phyloP scores from a whole-genome alignment of 2,113 vertebrate genomes.

The Bucco capensis region DNA sequence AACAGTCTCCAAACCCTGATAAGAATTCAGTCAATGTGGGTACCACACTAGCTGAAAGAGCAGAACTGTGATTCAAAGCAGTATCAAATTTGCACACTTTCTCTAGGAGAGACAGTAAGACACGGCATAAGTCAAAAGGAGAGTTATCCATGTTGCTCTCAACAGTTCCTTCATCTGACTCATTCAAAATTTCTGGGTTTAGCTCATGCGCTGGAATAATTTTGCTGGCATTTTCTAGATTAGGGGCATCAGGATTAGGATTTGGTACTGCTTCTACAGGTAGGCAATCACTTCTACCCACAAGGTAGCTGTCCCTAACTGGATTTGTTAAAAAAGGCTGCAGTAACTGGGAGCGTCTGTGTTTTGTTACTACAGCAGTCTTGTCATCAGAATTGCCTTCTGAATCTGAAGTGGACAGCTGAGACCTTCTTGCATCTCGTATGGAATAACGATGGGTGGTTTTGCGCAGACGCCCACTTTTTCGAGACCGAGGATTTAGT shows the following conservation, averaged over 20 bases:
- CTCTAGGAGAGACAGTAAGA: constrained; percentile 89
- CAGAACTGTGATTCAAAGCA: constrained; percentile 86
- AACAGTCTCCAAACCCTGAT: constrained; percentile 85
- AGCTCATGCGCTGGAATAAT: constrained; percentile 34
- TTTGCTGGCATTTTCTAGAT: constrained; percentile 26
- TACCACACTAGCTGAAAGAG: constrained; percentile 84
- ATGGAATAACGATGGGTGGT: constrained; percentile 84
- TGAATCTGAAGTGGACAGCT: constrained; percentile 91
- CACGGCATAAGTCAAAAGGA: constrained; percentile 90
- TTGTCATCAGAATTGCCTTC: constrained; percentile 88
- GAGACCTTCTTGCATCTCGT: constrained; percentile 86
- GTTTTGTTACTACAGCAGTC: constrained; percentile 55
- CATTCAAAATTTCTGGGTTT: constrained; percentile 73
- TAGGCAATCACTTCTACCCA: constrained; percentile 34
- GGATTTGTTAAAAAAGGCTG: constrained; percentile 70
- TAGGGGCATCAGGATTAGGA: background rate
- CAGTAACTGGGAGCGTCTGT: constrained; percentile 74
- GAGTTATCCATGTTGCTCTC: constrained; percentile 84
- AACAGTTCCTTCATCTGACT: constrained; percentile 77
- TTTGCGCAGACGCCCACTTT: constrained; percentile 75
- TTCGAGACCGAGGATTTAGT: constrained; percentile 72
- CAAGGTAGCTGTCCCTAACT: constrained; percentile 56
- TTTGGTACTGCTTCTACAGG: background rate
- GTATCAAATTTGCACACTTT: constrained; percentile 94
- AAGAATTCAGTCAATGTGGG: constrained; percentile 91